phyloP scores from a whole-genome alignment of 2,888 invertebrate genomes.

The Meteorus cinctellus region DNA sequence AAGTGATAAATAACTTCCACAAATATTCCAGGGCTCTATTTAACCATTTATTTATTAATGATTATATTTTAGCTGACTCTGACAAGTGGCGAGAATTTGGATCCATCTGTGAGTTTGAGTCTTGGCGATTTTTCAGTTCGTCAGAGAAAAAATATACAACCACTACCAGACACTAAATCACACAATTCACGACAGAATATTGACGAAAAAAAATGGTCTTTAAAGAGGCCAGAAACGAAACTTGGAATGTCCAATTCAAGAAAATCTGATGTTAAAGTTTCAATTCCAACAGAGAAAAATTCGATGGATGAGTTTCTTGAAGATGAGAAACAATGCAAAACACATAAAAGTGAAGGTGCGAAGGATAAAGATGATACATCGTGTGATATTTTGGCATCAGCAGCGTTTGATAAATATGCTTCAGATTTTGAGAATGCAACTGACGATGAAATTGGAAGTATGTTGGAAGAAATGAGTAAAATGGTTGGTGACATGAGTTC shows the following conservation, averaged over 20 bases:
- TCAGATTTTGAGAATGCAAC: conserved; percentile 71
- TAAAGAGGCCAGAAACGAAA: conserved; percentile 61
- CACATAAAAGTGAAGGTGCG: conserved; percentile 58
- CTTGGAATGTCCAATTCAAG: conserved; percentile 52
- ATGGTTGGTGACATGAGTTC: conserved; percentile 67
- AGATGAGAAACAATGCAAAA: conserved; percentile 67
- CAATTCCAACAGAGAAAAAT: conserved; percentile 51
- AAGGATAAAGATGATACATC: conserved; percentile 66
- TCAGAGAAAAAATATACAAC: conserved; percentile 61
- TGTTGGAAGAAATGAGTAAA: conserved; percentile 70
- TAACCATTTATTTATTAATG: not conserved
- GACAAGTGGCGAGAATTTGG: conserved; percentile 59
- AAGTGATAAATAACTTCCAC: conserved; percentile 43
- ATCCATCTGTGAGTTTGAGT: conserved; percentile 65
- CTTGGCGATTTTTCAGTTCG: conserved; percentile 64
- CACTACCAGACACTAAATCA: conserved; percentile 7
- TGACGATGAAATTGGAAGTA: conserved; percentile 70
- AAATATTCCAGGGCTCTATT: not conserved
- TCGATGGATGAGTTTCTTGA: conserved; percentile 69
- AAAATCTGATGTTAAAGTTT: conserved; percentile 51
- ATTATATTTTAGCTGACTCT: conserved; percentile 45
- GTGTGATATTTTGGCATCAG: conserved; percentile 66
- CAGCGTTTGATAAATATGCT: conserved; percentile 68
- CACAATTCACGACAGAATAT: conserved; percentile 37
- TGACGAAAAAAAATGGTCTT: conserved; percentile 52